Evolutionary conservation across 2,797 vertebrate species (phyloP).

Genomic region (Tarsius wallacei): DNA sequence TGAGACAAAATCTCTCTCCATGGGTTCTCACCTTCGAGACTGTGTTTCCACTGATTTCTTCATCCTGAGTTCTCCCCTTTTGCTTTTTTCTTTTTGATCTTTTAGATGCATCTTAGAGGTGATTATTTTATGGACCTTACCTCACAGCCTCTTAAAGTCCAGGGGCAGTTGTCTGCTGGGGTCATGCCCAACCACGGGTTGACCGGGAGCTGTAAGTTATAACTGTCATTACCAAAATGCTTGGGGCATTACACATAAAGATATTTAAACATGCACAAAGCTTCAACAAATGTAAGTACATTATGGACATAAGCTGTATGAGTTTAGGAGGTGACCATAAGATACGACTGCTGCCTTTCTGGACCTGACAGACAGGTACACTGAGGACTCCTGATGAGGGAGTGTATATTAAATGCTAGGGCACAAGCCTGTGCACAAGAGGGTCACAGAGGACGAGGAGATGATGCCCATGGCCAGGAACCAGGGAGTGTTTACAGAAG

Average conservation of each 20-base stretch:
- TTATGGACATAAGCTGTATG: not conserved
- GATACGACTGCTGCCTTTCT: not conserved
- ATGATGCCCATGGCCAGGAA: not conserved
- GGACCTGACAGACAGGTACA: not conserved
- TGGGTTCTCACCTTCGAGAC: not conserved
- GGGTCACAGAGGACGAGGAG: not conserved
- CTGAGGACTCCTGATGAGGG: not conserved
- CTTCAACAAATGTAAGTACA: not conserved
- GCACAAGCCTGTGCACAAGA: not conserved
- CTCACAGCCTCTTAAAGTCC: not conserved
- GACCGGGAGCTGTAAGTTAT: not conserved
- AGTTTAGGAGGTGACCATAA: constrained; percentile 1
- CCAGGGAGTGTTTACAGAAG: not conserved
- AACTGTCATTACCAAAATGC: not conserved
- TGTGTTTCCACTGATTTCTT: constrained; percentile 26
- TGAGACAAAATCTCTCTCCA: not conserved
- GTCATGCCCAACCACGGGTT: not conserved
- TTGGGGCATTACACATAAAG: not conserved
- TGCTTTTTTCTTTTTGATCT: not conserved
- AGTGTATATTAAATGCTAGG: not conserved
- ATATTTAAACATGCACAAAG: not conserved
- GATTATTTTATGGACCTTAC: constrained; percentile 13
- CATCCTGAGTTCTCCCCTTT: not conserved
- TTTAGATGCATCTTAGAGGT: not conserved
- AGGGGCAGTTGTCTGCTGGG: not conserved